These are phyloP conservation scores for Enhydra lutris DNA, from an alignment of 2,113 vertebrate species.

Conservation along the genomic window DNA sequence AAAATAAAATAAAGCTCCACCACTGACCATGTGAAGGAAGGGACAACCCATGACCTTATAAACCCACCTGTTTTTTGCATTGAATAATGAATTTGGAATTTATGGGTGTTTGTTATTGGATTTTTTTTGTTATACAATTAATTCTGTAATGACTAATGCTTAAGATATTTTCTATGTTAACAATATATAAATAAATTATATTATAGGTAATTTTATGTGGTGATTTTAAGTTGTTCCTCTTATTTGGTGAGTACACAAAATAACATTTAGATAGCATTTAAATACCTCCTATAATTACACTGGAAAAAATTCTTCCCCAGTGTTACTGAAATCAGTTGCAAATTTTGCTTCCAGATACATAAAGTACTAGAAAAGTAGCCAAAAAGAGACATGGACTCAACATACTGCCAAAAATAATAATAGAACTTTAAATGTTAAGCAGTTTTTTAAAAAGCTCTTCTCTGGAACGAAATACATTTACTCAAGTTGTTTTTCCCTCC, in stretches of 20 bases:
- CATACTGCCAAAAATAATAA: constrained; percentile 82
- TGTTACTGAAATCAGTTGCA: constrained; percentile 75
- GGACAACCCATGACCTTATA: background rate
- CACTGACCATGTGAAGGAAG: background rate
- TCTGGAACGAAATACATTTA: constrained; percentile 65
- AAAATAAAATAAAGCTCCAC: background rate
- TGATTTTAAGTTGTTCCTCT: constrained; percentile 21
- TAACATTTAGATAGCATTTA: constrained; percentile 69
- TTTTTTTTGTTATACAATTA: constrained; percentile 10
- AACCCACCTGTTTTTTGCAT: background rate
- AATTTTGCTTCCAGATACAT: constrained; percentile 80
- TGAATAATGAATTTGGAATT: constrained; percentile 30
- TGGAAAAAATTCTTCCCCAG: constrained; percentile 64
- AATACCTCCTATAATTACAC: constrained; percentile 70
- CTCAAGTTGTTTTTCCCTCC: constrained; percentile 65
- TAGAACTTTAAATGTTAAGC: constrained; percentile 78
- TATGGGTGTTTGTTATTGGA: background rate
- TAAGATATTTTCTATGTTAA: constrained; percentile 2
- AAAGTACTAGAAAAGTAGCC: constrained; percentile 80
- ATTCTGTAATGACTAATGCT: background rate
- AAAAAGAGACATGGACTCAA: constrained; percentile 74
- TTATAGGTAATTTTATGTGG: constrained; percentile 33
- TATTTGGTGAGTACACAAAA: constrained; percentile 34
- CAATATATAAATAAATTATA: constrained; percentile 1
- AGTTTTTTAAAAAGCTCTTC: constrained; percentile 68